Evolutionary conservation across 2,113 vertebrate genomes (phyloP), one percentile per base, ranked within the genome.

Genomic region (Alligator mississippiensis): DNA sequence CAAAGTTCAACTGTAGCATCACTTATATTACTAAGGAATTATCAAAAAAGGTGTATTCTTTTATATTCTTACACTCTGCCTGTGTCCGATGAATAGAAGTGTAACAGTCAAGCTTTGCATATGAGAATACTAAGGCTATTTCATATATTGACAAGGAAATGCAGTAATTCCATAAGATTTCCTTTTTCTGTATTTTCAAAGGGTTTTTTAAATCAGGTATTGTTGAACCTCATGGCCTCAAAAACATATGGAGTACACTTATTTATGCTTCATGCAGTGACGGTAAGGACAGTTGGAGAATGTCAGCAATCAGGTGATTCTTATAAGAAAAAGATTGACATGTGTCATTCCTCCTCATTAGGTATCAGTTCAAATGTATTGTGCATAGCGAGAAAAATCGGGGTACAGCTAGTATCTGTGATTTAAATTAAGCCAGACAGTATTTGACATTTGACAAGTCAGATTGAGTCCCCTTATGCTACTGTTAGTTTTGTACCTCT

Each of bases 21-120:
- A 88, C 89, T 88, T 94, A 88, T 14, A 85, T 92, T 85, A 61
- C 80, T 93, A 11, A 87, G 93, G 64, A 89, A 84, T 93, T 94
- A 89, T 75, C 70, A 62, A 91, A 94, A 94, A 34, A 85, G 84
- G 84, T 92, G 59, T 72, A 11, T 34, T 82, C 34, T 88, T 85
- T 84, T 90, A 64, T 2, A 1, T 84, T 83, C 82, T 58, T 59
- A 83, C 55, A 75, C 70, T 30, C 0, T 0, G 92, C 47, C 11
- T 70, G 27, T 84, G 58, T 92, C 68, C 85, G 64, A 87, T 5
- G 80, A 83, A 24, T 59, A 70, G 79, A 90, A 68, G 58, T 89
- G 11, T 72, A 72, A 87, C 88, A 92, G 89, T 85, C 58, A 77
- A 60, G 78, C 59, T 83, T 57, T 92, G 58, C 34, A 90, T 58